phyloP scores from a whole-genome alignment of 2,113 vertebrate genomes.

The Rhineura floridana region DNA sequence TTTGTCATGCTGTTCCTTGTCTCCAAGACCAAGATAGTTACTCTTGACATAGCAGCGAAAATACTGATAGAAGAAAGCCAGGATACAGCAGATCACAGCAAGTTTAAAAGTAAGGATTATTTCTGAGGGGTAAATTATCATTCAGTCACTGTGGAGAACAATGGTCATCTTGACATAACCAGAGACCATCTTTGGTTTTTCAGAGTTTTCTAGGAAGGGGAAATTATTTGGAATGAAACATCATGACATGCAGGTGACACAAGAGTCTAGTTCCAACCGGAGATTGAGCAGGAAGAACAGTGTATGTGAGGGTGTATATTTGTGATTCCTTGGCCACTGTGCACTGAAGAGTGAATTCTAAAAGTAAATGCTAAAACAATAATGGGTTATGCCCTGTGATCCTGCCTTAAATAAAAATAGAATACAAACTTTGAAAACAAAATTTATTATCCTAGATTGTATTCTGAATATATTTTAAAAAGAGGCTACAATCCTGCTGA shows the following conservation, averaged over 20 bases:
- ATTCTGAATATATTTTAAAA: conserved; percentile 3
- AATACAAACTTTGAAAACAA: neutral
- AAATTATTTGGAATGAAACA: neutral
- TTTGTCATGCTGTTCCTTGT: conserved; percentile 97
- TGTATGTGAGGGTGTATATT: neutral
- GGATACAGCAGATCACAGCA: conserved; percentile 88
- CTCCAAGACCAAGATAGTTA: conserved; percentile 89
- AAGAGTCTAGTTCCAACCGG: neutral
- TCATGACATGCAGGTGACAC: neutral
- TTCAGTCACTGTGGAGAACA: neutral
- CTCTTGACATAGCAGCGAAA: conserved; percentile 89
- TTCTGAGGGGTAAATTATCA: neutral
- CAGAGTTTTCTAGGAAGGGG: neutral
- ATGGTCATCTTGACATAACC: neutral
- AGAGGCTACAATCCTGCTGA: neutral
- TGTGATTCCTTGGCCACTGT: neutral
- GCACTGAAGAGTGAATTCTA: neutral
- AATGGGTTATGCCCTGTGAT: neutral
- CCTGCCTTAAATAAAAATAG: neutral
- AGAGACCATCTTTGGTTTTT: neutral
- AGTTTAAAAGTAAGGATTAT: conserved; percentile 91
- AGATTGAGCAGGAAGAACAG: no score
- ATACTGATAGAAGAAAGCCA: conserved; percentile 92
- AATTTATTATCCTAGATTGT: neutral
- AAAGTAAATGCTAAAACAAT: neutral